phyloP scores from a whole-genome alignment of 2,113 vertebrate genomes.

The Pandion haliaetus region DNA sequence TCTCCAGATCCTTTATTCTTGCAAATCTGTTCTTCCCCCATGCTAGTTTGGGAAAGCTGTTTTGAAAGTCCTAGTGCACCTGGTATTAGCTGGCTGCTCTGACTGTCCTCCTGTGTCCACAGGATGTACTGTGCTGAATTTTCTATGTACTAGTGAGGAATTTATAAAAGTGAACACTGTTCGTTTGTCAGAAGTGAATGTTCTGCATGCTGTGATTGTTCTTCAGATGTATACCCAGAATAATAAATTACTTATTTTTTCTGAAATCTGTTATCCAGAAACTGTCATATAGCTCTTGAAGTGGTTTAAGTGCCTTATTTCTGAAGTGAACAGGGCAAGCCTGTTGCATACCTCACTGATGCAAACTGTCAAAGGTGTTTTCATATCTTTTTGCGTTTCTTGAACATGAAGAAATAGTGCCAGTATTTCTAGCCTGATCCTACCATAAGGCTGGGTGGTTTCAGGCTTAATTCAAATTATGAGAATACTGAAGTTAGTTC shows the following conservation, averaged over 20 bases:
- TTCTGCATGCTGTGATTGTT: fast-evolving
- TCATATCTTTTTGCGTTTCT: fast-evolving
- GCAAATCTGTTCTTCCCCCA: not conserved
- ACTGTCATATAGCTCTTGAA: not conserved
- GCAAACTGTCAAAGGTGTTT: not conserved
- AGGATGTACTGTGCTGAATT: not conserved
- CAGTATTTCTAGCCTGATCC: not conserved
- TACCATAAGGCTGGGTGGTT: fast-evolving
- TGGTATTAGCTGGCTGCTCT: not conserved
- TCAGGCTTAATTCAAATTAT: not conserved
- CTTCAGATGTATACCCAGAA: not conserved
- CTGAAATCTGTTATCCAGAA: not conserved
- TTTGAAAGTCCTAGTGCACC: not conserved
- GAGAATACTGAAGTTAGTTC: not conserved
- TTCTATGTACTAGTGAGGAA: not conserved
- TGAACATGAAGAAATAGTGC: not conserved
- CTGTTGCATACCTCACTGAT: not conserved
- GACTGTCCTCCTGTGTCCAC: too few species aligned
- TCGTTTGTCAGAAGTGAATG: not conserved
- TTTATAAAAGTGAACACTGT: not conserved
- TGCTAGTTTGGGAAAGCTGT: not conserved
- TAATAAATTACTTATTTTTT: not conserved
- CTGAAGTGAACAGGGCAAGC: not conserved
- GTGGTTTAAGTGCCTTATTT: not conserved
- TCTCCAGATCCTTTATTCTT: not conserved